Evolutionary conservation across 2,797 vertebrate species (phyloP).

Genomic region (Tangara arthus): DNA sequence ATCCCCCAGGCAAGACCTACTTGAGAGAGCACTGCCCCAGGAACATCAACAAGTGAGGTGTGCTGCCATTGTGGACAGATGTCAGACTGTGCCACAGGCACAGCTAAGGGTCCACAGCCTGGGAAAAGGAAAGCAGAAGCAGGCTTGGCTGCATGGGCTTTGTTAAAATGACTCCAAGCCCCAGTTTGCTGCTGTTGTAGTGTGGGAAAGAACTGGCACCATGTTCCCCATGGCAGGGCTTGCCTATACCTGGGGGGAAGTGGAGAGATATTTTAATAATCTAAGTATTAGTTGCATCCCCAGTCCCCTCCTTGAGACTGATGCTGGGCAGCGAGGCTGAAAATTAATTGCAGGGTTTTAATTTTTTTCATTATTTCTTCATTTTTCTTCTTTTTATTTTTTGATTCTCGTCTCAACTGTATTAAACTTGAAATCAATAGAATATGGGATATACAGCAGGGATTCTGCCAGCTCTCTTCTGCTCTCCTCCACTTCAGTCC

Average conservation of each 20-base stretch:
- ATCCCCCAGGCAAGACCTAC: background rate
- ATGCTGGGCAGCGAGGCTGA: background rate
- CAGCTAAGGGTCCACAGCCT: fast-evolving
- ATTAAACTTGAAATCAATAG: conserved; percentile 5
- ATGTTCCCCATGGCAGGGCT: background rate
- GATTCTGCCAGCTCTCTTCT: background rate
- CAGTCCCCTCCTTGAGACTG: background rate
- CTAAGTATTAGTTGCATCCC: background rate
- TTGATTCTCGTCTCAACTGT: background rate
- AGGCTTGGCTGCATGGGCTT: background rate
- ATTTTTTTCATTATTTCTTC: background rate
- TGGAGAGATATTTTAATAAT: background rate
- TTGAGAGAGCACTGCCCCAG: background rate
- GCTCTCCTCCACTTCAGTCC: background rate
- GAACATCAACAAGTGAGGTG: fast-evolving
- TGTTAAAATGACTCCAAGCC: background rate
- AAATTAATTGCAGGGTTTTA: background rate
- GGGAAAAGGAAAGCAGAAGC: background rate
- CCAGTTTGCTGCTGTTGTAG: fast-evolving
- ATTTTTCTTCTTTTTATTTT: background rate
- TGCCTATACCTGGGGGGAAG: background rate
- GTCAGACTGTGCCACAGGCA: background rate
- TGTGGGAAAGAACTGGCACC: background rate
- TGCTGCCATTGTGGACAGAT: background rate
- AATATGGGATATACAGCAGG: background rate